Evolutionary conservation across 2,888 invertebrate genomes (phyloP).

Genomic region (Epinotia nisella): DNA sequence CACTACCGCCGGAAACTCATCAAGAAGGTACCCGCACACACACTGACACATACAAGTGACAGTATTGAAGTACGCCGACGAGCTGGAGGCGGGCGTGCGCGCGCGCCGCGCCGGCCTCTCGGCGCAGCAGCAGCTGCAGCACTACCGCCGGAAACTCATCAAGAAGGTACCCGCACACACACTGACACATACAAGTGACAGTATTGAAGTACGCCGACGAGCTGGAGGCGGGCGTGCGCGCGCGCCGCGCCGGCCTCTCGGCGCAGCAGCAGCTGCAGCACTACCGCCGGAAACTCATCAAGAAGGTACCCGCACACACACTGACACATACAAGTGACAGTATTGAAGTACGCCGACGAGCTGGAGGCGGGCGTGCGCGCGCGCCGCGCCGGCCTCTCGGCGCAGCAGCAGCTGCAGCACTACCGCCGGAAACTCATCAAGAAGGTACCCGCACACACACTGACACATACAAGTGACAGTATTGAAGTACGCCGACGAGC

Average conservation of each 20-base stretch:
- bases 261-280: constrained; percentile 94
- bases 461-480: background rate
- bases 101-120: too few species aligned
- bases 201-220: background rate
- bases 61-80: too few species aligned
- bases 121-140: too few species aligned
- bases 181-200: constrained; percentile 78
- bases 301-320: background rate
- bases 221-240: constrained; percentile 46
- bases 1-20: too few species aligned
- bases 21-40: too few species aligned
- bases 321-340: constrained; percentile 71
- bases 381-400: constrained; percentile 87
- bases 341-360: too few species aligned
- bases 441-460: constrained; percentile 83
- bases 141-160: too few species aligned
- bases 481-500: too few species aligned
- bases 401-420: constrained; percentile 94
- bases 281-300: constrained; percentile 87
- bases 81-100: too few species aligned
- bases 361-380: constrained; percentile 62
- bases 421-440: constrained; percentile 94
- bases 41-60: too few species aligned
- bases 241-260: constrained; percentile 89
- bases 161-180: background rate